A percentile compares a stretch with the other conserved stretches of the same genome.
Evolutionary conservation across 2,113 vertebrate genomes (phyloP).

Genomic region (Corapipo altera): DNA sequence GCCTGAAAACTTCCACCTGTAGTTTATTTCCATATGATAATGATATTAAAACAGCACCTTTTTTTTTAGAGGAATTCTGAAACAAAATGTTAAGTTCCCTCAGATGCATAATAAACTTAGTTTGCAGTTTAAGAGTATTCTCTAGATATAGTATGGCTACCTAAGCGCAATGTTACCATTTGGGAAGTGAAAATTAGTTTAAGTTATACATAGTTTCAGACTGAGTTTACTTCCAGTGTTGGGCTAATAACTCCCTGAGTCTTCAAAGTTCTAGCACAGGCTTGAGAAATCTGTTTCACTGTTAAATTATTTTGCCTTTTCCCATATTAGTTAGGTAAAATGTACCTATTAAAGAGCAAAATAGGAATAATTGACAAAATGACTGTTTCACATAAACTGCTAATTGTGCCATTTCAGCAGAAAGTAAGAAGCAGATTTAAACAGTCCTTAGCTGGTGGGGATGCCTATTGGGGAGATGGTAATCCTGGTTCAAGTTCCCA

Average conservation of each 20-base stretch:
- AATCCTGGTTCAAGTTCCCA: neutral
- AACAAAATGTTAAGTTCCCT: neutral
- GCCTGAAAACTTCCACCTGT: neutral
- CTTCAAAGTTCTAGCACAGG: neutral
- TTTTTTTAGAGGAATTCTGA: neutral
- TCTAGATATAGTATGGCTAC: neutral
- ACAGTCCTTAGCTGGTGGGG: neutral
- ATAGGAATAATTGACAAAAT: neutral
- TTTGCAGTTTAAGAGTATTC: neutral
- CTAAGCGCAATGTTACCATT: neutral
- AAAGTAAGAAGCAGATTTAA: neutral
- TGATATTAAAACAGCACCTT: neutral
- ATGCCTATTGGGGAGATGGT: rapidly evolving
- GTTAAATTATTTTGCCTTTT: neutral
- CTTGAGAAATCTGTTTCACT: neutral
- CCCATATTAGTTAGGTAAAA: neutral
- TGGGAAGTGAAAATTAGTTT: neutral
- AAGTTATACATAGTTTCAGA: neutral
- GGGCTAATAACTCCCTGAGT: neutral
- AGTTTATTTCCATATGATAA: neutral
- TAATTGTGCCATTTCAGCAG: neutral
- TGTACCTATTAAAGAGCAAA: neutral
- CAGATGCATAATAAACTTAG: neutral
- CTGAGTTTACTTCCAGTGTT: neutral
- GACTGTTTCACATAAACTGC: neutral